Percentiles rank a stretch among this genome's conserved stretches.
phyloP scores from a whole-genome alignment of 2,113 vertebrate genomes.

The Pogonocichla stellata region DNA sequence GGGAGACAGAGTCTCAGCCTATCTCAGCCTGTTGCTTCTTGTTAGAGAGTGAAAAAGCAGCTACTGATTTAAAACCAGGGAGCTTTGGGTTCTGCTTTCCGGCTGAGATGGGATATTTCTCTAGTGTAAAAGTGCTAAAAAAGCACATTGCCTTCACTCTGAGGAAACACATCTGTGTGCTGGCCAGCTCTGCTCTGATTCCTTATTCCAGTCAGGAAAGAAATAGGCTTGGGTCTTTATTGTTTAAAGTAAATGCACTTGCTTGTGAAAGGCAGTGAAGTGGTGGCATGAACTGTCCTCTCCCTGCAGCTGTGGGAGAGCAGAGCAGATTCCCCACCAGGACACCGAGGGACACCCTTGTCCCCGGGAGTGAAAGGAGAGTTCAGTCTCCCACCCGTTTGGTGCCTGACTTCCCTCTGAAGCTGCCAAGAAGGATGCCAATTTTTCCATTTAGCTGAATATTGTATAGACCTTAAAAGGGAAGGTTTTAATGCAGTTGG shows the following conservation, averaged over 20 bases:
- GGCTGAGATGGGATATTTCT: background rate
- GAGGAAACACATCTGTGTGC: background rate
- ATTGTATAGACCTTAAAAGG: conserved; percentile 80
- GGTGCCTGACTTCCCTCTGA: conserved; percentile 51
- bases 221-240: background rate
- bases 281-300: background rate
- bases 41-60: conserved; percentile 7
- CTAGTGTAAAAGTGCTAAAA: background rate
- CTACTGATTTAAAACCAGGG: background rate
- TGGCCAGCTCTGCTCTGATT: background rate
- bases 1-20: background rate
- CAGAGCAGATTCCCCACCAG: background rate
- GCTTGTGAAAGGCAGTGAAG: background rate
- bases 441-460: conserved; percentile 77
- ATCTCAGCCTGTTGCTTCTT: conserved; percentile 53
- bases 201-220: background rate
- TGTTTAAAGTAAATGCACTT: background rate
- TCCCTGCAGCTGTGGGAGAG: background rate
- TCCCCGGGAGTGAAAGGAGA: background rate
- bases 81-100: background rate
- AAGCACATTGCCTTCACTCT: background rate
- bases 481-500: conserved; percentile 80
- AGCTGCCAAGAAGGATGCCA: conserved; percentile 73
- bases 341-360: background rate
- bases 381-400: background rate